phyloP scores from a whole-genome alignment of 2,113 vertebrate species.

The Laterallus jamaicensis region DNA sequence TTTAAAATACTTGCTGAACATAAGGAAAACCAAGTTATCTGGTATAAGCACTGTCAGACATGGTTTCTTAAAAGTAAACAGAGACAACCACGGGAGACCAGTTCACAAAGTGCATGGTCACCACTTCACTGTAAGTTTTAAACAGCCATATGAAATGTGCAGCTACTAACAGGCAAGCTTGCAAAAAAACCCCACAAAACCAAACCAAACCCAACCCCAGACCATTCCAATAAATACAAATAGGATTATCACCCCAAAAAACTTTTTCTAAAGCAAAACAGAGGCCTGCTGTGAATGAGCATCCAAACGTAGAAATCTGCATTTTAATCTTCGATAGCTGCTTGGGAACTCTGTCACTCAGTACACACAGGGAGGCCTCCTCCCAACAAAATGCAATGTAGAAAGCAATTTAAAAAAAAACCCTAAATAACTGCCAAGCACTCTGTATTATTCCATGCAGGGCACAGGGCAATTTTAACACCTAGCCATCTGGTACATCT shows the following conservation, averaged over 20 bases:
- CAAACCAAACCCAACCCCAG: too few relatives aligned
- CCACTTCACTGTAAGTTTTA: not conserved
- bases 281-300: not conserved
- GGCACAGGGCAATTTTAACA: not conserved
- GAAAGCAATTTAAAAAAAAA: not conserved
- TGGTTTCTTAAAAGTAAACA: rapidly evolving
- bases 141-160: not conserved
- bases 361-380: rapidly evolving
- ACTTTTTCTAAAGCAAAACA: not conserved
- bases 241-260: not conserved
- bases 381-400: rapidly evolving
- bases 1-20: not conserved
- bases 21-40: not conserved
- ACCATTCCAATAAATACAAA: not conserved
- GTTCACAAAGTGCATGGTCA: not conserved
- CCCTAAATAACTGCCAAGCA: not conserved
- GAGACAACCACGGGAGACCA: rapidly evolving
- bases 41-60: not conserved
- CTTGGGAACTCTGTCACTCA: not conserved
- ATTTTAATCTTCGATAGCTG: not conserved
- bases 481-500: not conserved
- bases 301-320: not conserved
- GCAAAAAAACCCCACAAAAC: not conserved
- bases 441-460: not conserved
- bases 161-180: not conserved